Evolutionary conservation across 1,140 invertebrate species (phyloP).

Genomic region (Atopsyche davidsoni): DNA sequence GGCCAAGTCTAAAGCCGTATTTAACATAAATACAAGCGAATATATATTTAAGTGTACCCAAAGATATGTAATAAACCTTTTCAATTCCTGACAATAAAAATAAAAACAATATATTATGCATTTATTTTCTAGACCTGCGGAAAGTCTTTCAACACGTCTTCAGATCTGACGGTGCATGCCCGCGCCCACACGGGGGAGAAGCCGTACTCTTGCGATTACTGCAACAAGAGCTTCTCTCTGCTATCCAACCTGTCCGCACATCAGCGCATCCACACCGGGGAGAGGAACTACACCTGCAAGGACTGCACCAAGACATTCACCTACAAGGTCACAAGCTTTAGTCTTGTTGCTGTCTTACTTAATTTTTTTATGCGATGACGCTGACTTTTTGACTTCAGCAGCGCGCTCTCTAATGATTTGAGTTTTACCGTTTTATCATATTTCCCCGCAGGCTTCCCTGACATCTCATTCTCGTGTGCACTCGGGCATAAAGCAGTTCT

Average conservation of each 20-base stretch:
- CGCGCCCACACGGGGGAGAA: slow-evolving; percentile 9
- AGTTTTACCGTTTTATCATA: background rate
- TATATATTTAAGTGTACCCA: background rate
- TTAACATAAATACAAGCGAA: background rate
- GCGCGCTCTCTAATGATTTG: background rate
- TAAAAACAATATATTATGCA: background rate
- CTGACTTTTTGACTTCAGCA: background rate
- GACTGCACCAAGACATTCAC: slow-evolving; percentile 31
- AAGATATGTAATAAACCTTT: background rate
- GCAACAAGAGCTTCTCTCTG: slow-evolving; percentile 31
- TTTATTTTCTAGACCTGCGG: slow-evolving; percentile 2
- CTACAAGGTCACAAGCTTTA: slow-evolving; percentile 4
- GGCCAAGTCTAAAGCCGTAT: background rate
- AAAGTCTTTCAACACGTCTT: slow-evolving; percentile 1
- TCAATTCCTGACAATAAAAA: background rate
- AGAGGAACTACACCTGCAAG: slow-evolving; percentile 34
- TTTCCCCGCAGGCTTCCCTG: slow-evolving; percentile 1
- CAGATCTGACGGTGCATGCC: slow-evolving; percentile 8
- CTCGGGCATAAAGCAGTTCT: background rate
- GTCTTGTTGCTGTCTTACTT: background rate
- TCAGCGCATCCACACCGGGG: slow-evolving; percentile 30
- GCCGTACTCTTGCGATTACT: slow-evolving; percentile 22
- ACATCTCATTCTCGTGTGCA: slow-evolving; percentile 6
- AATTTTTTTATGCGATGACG: background rate
- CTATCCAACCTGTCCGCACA: slow-evolving; percentile 32